Evolutionary conservation across 2,888 invertebrate genomes (phyloP), one percentile per base, ranked within the genome.

Genomic region (Allygus modestus): DNA sequence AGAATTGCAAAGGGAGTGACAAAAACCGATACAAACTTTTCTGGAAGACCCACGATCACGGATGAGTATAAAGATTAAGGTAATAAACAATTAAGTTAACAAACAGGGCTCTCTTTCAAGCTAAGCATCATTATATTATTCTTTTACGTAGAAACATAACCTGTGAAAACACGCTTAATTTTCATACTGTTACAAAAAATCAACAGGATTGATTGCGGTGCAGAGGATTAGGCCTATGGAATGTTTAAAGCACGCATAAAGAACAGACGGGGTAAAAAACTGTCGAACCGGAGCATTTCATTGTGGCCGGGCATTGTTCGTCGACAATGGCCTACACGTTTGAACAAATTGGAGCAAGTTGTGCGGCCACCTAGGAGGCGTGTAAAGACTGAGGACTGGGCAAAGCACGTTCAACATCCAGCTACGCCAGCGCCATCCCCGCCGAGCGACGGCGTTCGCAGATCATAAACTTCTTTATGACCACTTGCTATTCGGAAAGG

Each of bases 301-400:
- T 65, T 65, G 65, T 65, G 65, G 58, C 65, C 17, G 31, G 31
- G 28, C 65, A 65, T 65, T 65, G 65, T 65, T 65, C 65, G 65
- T 31, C 65, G 65, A 65, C 65, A 65, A 65, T 65, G 28, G 28
- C 11, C 26, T 65, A 65, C 65, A 65, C 65, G 65, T 65, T 65
- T 65, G 65, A 65, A 65, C 65, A 65, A 65, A 65, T 65, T 65
- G 65, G 65, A 65, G 65, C 65, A 65, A 65, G 65, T 65, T 65
- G 28, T 20, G 20, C 20, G 79, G 20, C 79, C 79, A 79, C 79
- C 79, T 54, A 79, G 79, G 37, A 31, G 58, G 79, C 79, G 79
- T 79, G 79, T 79, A 79, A 79, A 58, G 54, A 17, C 33, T 1
- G 33, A 0, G 9, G 20, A 20, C n/a, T 0, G 41, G 0, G 28